Evolutionary conservation across 2,113 vertebrate genomes (phyloP).

Genomic region (Bagarius yarrelli): DNA sequence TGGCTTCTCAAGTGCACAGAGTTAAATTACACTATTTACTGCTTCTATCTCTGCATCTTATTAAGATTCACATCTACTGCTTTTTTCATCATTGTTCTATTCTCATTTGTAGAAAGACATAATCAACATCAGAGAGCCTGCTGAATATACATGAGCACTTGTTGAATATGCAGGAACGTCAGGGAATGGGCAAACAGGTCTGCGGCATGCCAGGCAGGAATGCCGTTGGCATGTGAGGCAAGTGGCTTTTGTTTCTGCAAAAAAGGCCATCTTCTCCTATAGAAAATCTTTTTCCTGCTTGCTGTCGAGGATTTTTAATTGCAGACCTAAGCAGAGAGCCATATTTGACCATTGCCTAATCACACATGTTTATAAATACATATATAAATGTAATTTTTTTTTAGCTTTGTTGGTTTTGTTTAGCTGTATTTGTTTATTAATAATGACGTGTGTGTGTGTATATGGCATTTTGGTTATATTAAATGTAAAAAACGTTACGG

Average conservation of each 20-base stretch:
- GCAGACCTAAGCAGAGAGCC: not conserved
- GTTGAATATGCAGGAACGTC: constrained; percentile 47
- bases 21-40: constrained; percentile 25
- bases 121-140: constrained; percentile 65
- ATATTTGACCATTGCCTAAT: not conserved
- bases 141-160: constrained; percentile 67
- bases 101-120: constrained; percentile 66
- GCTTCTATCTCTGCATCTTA: constrained; percentile 7
- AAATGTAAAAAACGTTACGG: constrained; percentile 36
- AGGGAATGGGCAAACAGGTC: constrained; percentile 57
- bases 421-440: constrained; percentile 20
- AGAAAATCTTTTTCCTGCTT: not conserved
- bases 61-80: constrained; percentile 26
- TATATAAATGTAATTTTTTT: not conserved
- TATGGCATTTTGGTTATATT: not conserved
- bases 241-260: constrained; percentile 1
- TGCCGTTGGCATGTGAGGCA: not conserved
- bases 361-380: not conserved
- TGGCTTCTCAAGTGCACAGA: constrained; percentile 20
- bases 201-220: constrained; percentile 23
- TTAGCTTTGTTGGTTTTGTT: constrained; percentile 7
- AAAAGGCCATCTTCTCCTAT: not conserved
- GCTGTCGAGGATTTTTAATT: not conserved
- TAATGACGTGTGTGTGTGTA: not conserved
- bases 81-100: constrained; percentile 58